Percentiles rank a stretch among this genome's conserved stretches.
These are phyloP conservation scores for Ochropleura leucogaster DNA, from an alignment of 2,888 invertebrate species.

Conservation along the genomic window DNA sequence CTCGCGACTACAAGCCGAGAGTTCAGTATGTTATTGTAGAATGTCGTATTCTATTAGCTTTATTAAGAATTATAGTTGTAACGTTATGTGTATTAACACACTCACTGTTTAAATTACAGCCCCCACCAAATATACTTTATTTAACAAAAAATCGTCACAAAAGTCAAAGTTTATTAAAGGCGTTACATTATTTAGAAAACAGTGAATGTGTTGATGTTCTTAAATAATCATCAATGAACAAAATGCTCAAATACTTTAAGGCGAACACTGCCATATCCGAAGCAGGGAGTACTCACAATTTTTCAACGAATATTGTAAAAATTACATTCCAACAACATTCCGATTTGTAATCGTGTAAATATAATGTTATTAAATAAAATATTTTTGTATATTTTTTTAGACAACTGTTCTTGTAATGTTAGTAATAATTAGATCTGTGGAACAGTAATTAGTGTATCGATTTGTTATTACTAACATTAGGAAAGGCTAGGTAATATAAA, in stretches of 20 bases:
- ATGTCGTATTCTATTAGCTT: constrained; percentile 87
- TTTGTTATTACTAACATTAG: constrained; percentile 74
- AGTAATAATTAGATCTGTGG: constrained; percentile 70
- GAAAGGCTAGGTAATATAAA: constrained; percentile 72
- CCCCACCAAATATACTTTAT: constrained; percentile 84
- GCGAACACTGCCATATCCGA: constrained; percentile 85
- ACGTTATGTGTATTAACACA: constrained; percentile 88
- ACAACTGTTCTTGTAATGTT: constrained; percentile 71
- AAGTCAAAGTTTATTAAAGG: constrained; percentile 64
- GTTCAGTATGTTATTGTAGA: constrained; percentile 70
- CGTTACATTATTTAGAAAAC: constrained; percentile 75
- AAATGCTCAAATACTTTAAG: constrained; percentile 89
- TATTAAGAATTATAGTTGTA: constrained; percentile 78
- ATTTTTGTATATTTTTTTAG: constrained; percentile 82
- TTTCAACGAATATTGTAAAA: constrained; percentile 65
- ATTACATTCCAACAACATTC: constrained; percentile 77
- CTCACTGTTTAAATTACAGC: constrained; percentile 88
- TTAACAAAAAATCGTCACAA: constrained; percentile 75
- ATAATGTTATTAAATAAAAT: constrained; percentile 72
- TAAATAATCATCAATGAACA: constrained; percentile 81
- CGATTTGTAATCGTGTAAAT: constrained; percentile 80
- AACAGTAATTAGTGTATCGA: constrained; percentile 43
- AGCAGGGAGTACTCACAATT: constrained; percentile 74
- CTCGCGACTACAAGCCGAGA: constrained; percentile 59
- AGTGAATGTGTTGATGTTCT: constrained; percentile 90